These are phyloP conservation scores for Nothocercus nigrocapillus DNA, from an alignment of 2,113 vertebrate genomes.

Conservation along the genomic window DNA sequence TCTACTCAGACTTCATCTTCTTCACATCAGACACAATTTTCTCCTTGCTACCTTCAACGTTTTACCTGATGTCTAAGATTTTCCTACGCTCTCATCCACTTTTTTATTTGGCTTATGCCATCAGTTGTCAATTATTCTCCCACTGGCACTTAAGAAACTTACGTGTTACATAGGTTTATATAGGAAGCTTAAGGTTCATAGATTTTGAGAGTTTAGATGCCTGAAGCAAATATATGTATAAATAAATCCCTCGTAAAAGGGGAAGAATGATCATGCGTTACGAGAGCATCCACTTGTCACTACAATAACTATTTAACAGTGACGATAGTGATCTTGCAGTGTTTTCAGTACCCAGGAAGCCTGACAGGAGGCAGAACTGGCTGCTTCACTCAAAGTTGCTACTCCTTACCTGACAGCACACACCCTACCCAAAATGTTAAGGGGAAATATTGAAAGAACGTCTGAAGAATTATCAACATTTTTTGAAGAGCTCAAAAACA, in stretches of 20 bases:
- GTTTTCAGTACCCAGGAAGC: background rate
- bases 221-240: background rate
- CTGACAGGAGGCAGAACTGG: background rate
- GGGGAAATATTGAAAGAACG: accelerated
- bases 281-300: background rate
- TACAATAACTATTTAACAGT: accelerated
- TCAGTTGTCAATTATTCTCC: background rate
- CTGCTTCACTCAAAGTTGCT: background rate
- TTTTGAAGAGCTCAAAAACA: background rate
- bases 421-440: background rate
- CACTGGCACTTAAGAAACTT: background rate
- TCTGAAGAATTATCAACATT: accelerated
- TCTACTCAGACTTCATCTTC: background rate
- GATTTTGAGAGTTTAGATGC: background rate
- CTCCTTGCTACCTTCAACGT: background rate
- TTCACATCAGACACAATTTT: background rate
- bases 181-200: background rate
- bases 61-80: background rate
- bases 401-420: background rate
- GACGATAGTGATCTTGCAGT: background rate
- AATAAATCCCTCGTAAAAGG: background rate
- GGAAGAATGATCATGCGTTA: accelerated
- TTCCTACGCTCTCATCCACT: background rate
- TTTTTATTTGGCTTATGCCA: background rate
- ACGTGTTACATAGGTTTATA: too few species aligned